phyloP scores from a whole-genome alignment of 64 coral and sea anemone genomes.

The Actinia equina region DNA sequence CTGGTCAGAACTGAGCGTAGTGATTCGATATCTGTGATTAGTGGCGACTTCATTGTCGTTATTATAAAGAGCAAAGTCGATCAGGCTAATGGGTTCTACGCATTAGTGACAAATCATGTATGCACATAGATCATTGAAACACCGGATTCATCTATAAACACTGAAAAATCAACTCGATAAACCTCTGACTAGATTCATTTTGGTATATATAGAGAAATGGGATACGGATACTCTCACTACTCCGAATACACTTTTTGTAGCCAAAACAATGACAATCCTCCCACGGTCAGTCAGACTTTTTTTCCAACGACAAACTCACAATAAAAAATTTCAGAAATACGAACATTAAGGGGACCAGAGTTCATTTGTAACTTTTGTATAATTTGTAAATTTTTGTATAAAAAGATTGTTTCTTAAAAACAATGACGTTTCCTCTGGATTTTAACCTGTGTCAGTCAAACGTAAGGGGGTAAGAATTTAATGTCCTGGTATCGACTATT shows the following conservation, averaged over 20 bases:
- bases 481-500: neutral
- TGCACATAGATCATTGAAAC: constrained; percentile 12
- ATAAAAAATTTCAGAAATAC: neutral
- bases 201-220: neutral
- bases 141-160: neutral
- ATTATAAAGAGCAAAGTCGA: constrained; percentile 9
- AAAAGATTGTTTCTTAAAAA: neutral
- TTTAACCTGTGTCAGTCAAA: neutral
- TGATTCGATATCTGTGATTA: constrained; percentile 19
- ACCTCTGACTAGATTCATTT: neutral
- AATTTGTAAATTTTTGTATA: neutral
- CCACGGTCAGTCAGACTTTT: neutral
- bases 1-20: constrained; percentile 13
- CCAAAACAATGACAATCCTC: constrained; percentile 11
- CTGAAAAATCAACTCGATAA: neutral
- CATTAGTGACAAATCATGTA: constrained; percentile 9
- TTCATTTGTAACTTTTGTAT: neutral
- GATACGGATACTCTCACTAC: neutral
- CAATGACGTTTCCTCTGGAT: neutral
- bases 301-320: neutral
- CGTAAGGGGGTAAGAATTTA: neutral
- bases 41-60: constrained; percentile 15
- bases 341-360: neutral
- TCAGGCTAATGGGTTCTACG: constrained; percentile 13
- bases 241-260: neutral